Base-by-base conservation (phyloP, 2,888 invertebrate species). In the Drosophila barbarae region DNA sequence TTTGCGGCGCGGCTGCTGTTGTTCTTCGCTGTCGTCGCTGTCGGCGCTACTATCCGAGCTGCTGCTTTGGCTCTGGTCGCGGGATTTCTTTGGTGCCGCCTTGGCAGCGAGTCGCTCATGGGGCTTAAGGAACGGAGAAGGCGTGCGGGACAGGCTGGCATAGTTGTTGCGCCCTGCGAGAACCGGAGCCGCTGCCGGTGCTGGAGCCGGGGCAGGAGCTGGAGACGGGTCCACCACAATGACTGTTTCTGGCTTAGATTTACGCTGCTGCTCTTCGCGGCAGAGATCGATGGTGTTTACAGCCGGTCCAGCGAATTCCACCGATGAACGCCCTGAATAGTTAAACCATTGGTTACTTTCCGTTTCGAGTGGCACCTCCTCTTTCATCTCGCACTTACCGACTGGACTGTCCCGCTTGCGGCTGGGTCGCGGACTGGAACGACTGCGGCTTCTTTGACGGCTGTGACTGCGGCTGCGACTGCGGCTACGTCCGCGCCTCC, bases 101-200 rank as follows among this genome's bases (percentile, higher is more conserved):
- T 61, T 26, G 38, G 36, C 38, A 39, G 63, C 59, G 35, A 65
- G 68, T 50, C 88, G 82, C 80, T 90, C 90, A 65, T 91, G 91
- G 21, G 90, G 86, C 77, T 91, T 94, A 69, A 95, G 93, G 89
- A 96, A 95, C 42, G 96, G 95, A 15, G 96, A 95, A 13, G 96
- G 95, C 1, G 95, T 96, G 71, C 95, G 92, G n/a, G 96, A 96
- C 42, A 95, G 91, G 84, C 95, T 95, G 87, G 92, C 92, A 28
- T 46, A 59, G 38, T 30, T 41, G 65, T 76, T 85, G 47, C 81
- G 77, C 42, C 64, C 51, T 36, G 9, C 46, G 2, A 18, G 9
- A 42, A 9, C 42, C n/a, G 42, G 26, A 46, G 30, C 18, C 0
- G 30, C 9, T 21, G 46, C 46, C 12, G 46, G 18, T 18, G 46